Evolutionary conservation across 2,797 vertebrate species (phyloP).

Genomic region (Ceyx erithaca): DNA sequence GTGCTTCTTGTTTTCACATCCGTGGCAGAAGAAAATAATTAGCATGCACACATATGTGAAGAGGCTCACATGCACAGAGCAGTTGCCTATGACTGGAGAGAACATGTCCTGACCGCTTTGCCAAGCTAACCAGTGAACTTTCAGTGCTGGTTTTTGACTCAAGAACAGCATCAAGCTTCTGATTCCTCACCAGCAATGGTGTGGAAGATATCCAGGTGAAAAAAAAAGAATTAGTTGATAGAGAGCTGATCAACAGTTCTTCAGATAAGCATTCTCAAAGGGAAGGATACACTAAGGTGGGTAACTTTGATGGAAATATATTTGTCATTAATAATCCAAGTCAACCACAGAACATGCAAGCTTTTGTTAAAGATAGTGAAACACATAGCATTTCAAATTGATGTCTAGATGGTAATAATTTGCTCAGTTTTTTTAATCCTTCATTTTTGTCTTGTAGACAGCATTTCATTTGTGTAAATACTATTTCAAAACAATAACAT

Average conservation of each 20-base stretch:
- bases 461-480: not conserved
- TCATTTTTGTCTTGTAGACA: not conserved
- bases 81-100: not conserved
- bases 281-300: not conserved
- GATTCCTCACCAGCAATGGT: not conserved
- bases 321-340: not conserved
- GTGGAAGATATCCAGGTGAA: not conserved
- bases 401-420: not conserved
- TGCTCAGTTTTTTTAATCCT: not conserved
- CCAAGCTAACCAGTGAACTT: not conserved
- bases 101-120: not conserved
- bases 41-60: not conserved
- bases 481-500: not conserved
- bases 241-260: not conserved
- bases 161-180: not conserved
- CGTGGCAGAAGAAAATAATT: not conserved
- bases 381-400: not conserved
- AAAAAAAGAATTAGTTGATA: not conserved
- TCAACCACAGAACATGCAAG: not conserved
- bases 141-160: not conserved
- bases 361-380: not conserved
- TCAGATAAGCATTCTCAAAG: not conserved
- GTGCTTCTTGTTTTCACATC: too few species aligned
- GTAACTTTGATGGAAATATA: not conserved
- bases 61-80: not conserved